A percentile compares a stretch with the other conserved stretches of the same genome.
Evolutionary conservation across 2,888 invertebrate species (phyloP).

Genomic region (Vesta saturnalis): DNA sequence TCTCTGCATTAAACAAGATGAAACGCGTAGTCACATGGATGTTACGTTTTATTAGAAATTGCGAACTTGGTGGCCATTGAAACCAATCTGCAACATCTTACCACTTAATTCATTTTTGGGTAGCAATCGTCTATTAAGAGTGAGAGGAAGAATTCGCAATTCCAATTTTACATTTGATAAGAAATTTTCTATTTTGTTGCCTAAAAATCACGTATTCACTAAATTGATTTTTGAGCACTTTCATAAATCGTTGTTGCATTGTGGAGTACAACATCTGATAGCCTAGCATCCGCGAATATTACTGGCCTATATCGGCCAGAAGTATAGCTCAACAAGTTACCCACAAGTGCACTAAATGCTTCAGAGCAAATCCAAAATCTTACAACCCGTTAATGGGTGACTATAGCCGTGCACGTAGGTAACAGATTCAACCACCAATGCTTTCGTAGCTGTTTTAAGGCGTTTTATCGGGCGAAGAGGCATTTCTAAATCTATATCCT

Average conservation of each 20-base stretch:
- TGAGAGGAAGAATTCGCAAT: too few relatives aligned
- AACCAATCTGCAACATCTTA: background rate
- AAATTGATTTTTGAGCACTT: too few relatives aligned
- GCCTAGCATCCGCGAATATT: too few relatives aligned
- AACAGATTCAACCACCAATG: background rate
- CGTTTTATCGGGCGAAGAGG: slow-evolving; percentile 10
- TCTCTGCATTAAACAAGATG: background rate
- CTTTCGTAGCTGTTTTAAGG: background rate
- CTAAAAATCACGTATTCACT: too few relatives aligned
- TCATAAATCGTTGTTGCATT: slow-evolving; percentile 35
- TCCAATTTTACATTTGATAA: background rate
- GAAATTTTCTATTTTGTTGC: slow-evolving; percentile 19
- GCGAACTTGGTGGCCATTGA: background rate
- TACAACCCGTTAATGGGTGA: too few relatives aligned
- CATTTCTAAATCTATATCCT: background rate
- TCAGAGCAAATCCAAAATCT: too few relatives aligned
- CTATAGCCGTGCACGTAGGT: background rate
- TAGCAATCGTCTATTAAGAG: slow-evolving; percentile 8
- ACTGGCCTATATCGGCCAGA: too few relatives aligned
- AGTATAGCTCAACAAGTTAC: too few relatives aligned
- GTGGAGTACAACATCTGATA: slow-evolving; percentile 34
- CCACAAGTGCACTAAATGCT: too few relatives aligned
- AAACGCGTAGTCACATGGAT: too few relatives aligned
- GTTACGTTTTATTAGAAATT: too few relatives aligned
- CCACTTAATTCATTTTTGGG: slow-evolving; percentile 19